Base-by-base conservation (phyloP, 2,113 vertebrate species). In the Scolopax mira region DNA sequence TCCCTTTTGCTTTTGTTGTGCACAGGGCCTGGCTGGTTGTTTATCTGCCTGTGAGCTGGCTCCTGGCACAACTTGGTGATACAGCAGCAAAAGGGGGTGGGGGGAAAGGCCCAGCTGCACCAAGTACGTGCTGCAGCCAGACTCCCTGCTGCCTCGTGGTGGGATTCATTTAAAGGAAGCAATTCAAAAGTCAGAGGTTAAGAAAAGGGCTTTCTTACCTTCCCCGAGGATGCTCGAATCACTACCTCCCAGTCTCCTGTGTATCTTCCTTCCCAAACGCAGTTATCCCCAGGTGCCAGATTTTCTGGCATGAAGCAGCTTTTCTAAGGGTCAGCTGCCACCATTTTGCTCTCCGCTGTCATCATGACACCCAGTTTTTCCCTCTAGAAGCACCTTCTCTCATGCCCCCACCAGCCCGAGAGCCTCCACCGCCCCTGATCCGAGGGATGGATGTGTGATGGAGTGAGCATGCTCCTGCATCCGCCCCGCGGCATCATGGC, bases 371-470 rank as follows among this genome's bases (percentile, higher is more conserved):
- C 90, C 86, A 11, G 62, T 51, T 57, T 51, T 57, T 92, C 89
- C 95, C 97, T 71, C 94, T 89, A 89, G 74, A 94, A 91, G 95
- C 97, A 97, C 98, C 97, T 98, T 97, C 97, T 97, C 24, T 28
- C 1, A 0, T 55, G 23, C 72, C 14, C 41, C 67, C 11, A 8
- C 23, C 62, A 35, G 62, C 67, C 83, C 0, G 4, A 62, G 77
- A 67, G 77, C 64, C 73, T 25, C 54, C 79, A 4, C 55, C 1
- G 18, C 5, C 52, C 24, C 17, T 8, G 62, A 62, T 18, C 27
- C 28, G 52, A 27, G 6, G 88, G 91, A 31, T 7, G 88, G 91
- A 31, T 64, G 71, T 5, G 19, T 2, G 65, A 18, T 22, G 52
- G 33, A 92, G 71, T 85, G 96, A 96, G 97, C 96, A 94, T 97